Percentiles rank a stretch among this genome's conserved stretches.
Evolutionary conservation across 2,888 invertebrate species (phyloP).

Genomic region (Mythimna lalbum): DNA sequence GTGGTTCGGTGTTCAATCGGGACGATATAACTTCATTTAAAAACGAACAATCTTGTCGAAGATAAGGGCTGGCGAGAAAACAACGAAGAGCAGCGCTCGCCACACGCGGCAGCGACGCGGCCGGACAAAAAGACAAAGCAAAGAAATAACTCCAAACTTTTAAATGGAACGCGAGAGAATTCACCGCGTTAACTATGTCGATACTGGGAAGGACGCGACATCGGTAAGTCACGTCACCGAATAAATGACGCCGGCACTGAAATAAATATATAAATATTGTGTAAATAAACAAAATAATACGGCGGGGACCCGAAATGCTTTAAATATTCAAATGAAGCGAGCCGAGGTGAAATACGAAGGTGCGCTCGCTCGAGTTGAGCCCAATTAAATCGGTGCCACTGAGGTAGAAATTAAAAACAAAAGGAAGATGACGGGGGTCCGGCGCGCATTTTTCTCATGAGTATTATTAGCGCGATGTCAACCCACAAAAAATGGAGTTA

Average conservation of each 20-base stretch:
- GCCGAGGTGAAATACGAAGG: conserved; percentile 90
- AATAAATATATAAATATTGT: conserved; percentile 90
- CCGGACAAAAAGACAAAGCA: conserved; percentile 82
- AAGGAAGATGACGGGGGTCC: conserved; percentile 89
- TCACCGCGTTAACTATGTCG: conserved; percentile 89
- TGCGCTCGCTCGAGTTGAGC: conserved; percentile 89
- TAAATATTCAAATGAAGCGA: conserved; percentile 91
- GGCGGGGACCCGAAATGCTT: conserved; percentile 88
- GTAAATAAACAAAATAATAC: conserved; percentile 90
- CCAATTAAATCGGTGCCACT: conserved; percentile 91
- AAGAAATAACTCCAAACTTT: conserved; percentile 86
- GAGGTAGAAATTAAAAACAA: conserved; percentile 91
- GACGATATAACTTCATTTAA: conserved; percentile 90
- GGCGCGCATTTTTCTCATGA: conserved; percentile 90
- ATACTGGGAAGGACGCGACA: conserved; percentile 90
- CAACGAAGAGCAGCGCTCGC: conserved; percentile 88
- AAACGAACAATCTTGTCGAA: conserved; percentile 90
- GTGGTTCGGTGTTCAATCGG: conserved; percentile 87
- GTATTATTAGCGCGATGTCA: conserved; percentile 91
- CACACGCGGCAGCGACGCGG: conserved; percentile 85
- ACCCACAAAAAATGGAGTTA: conserved; percentile 88
- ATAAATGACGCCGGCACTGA: conserved; percentile 88
- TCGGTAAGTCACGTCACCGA: conserved; percentile 90
- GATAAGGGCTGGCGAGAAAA: conserved; percentile 89
- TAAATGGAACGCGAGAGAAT: conserved; percentile 89